Evolutionary conservation across 2,113 vertebrate species (phyloP), one percentile per base, ranked within the genome.

Genomic region (Oryzias curvinotus): DNA sequence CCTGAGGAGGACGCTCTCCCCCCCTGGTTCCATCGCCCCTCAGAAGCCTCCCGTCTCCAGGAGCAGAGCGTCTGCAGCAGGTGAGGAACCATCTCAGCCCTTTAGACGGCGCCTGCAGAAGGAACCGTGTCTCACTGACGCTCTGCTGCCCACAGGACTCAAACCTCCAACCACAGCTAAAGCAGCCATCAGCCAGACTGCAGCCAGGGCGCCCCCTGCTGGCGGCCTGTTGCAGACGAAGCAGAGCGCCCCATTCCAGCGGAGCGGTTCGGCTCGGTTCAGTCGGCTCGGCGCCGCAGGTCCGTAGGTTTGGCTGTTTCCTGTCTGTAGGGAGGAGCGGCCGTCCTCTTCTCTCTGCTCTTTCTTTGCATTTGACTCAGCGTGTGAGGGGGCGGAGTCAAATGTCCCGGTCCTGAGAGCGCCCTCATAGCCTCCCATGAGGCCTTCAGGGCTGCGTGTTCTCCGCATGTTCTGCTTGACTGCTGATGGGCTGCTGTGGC

Each of bases 251-350:
- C 52, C 70, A 5, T 53, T 85, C 45, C 90, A 90, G 41, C 71
- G 87, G 56, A 80, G 63, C 4, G 67, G 75, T 48, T 88, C 84
- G 0, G 66, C 71, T 0, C 76, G 81, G 28, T 56, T 77, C 48
- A 55, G 52, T 17, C 74, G 78, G 3, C 42, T 62, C 1, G 77
- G 45, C 21, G 23, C 63, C 5, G 0, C 77, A 70, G 86, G 89
- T 36, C 7, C 36, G 36, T 71, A 48, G 12, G 10, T n/a, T 7
- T 47, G 44, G 16, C 7, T 45, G 45, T 46, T 36, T 36, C 8
- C 30, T 36, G 45, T 46, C 2, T n/a, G 45, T 46, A n/a, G 45
- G 45, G 14, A 18, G 17, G 17, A 10, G 45, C 5, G 5, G 14
- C 45, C 17, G 26, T 7, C 6, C 26, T 28, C 6, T 7, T 28